Evolutionary conservation across 1,140 invertebrate species (phyloP).

Genomic region (Drosophila suzukii): DNA sequence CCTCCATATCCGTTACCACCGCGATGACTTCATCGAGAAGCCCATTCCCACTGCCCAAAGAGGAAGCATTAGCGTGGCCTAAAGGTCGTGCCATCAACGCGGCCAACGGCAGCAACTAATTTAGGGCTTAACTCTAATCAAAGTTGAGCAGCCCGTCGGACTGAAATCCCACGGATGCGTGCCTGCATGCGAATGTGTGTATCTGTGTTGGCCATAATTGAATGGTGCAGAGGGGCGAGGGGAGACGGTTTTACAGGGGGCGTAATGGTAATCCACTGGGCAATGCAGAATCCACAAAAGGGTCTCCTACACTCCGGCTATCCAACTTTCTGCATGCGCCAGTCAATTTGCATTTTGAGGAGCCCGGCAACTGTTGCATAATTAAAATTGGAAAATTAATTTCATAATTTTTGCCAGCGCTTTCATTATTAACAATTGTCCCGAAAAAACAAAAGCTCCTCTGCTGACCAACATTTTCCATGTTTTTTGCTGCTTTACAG

Average conservation of each 20-base stretch:
- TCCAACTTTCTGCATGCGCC: slow-evolving; percentile 19
- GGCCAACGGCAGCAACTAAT: slow-evolving; percentile 66
- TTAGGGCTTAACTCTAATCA: slow-evolving; percentile 79
- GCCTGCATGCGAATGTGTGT: slow-evolving; percentile 5
- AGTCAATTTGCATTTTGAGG: slow-evolving; percentile 71
- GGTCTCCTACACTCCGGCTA: slow-evolving; percentile 11
- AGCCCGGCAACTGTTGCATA: slow-evolving; percentile 68
- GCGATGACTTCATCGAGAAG: slow-evolving; percentile 34
- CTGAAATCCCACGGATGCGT: slow-evolving; percentile 55
- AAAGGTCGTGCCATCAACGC: slow-evolving; percentile 40
- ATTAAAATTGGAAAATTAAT: slow-evolving; percentile 81
- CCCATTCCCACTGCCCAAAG: slow-evolving; percentile 3
- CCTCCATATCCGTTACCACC: not conserved
- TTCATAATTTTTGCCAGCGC: slow-evolving; percentile 69
- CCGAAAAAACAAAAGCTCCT: slow-evolving; percentile 55
- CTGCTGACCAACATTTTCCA: slow-evolving; percentile 43
- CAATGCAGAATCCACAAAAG: slow-evolving; percentile 27
- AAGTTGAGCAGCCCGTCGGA: slow-evolving; percentile 58
- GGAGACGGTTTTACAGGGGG: not conserved
- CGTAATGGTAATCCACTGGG: slow-evolving; percentile 11
- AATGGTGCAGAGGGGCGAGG: slow-evolving; percentile 3
- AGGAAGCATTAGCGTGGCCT: slow-evolving; percentile 39
- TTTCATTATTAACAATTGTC: slow-evolving; percentile 71
- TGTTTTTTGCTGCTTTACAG: not conserved
- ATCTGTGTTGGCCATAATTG: slow-evolving; percentile 23